phyloP scores from a whole-genome alignment of 2,888 invertebrate genomes.

The Sminthurinus aureus region DNA sequence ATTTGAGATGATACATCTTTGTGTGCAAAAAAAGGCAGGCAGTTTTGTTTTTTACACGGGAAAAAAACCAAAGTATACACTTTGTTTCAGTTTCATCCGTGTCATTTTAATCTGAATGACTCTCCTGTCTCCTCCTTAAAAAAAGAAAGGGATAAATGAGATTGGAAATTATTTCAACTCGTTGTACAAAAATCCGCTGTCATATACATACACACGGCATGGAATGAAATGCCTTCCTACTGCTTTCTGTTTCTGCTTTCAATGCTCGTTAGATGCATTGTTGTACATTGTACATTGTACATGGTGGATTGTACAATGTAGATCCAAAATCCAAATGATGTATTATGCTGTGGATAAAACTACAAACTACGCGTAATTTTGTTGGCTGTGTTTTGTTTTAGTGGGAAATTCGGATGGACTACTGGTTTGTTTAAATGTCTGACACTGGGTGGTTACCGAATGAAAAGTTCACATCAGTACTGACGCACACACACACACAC shows the following conservation, averaged over 20 bases:
- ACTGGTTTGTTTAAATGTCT: no score
- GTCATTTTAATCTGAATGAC: constrained; percentile 34
- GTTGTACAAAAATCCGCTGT: neutral
- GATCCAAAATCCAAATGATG: no score
- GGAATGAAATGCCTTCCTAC: neutral
- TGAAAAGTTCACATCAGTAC: no score
- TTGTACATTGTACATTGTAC: neutral
- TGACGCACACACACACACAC: no score
- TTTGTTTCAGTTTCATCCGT: constrained; percentile 13
- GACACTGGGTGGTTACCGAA: no score
- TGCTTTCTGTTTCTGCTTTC: neutral
- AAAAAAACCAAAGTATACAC: neutral
- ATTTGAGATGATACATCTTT: no score
- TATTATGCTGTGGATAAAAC: no score
- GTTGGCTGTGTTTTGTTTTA: no score
- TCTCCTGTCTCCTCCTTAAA: constrained; percentile 17
- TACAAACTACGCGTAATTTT: no score
- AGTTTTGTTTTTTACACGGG: neutral
- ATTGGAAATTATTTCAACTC: constrained; percentile 25
- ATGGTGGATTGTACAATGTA: neutral
- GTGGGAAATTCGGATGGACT: no score
- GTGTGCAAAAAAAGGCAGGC: no score
- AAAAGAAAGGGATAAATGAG: constrained; percentile 30
- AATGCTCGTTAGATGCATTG: neutral
- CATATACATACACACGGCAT: neutral